Evolutionary conservation across 2,888 invertebrate species (phyloP).

Genomic region (Trimorus sp.): DNA sequence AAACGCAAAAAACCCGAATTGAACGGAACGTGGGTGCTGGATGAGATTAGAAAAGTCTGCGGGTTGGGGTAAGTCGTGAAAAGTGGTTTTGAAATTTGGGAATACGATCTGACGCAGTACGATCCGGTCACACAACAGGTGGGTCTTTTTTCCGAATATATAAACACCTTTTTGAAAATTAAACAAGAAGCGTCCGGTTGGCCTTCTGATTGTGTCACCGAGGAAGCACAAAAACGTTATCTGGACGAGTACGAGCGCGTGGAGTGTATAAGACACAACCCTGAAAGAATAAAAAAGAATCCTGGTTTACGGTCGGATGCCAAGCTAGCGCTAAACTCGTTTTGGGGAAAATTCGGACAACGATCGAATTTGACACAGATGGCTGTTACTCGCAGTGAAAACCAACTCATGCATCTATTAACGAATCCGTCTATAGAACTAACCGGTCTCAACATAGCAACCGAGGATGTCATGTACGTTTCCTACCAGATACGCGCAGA

Average conservation of each 20-base stretch:
- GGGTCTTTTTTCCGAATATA: no score
- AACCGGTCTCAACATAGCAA: neutral
- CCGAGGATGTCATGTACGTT: neutral
- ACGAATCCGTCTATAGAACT: neutral
- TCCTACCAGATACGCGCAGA: neutral
- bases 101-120: no score
- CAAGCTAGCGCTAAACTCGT: neutral
- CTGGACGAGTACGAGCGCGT: conserved; percentile 26
- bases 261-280: neutral
- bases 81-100: no score
- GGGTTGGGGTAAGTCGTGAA: neutral
- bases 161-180: no score
- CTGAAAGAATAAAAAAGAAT: neutral
- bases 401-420: neutral
- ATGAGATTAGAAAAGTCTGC: neutral
- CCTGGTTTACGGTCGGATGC: neutral
- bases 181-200: no score
- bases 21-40: neutral
- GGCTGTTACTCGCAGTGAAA: neutral
- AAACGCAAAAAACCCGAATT: neutral
- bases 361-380: neutral
- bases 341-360: conserved; percentile 1
- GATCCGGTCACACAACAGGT: no score
- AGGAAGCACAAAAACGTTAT: no score
- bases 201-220: no score